phyloP scores from a whole-genome alignment of 2,797 vertebrate genomes.

The Apogon talboti region DNA sequence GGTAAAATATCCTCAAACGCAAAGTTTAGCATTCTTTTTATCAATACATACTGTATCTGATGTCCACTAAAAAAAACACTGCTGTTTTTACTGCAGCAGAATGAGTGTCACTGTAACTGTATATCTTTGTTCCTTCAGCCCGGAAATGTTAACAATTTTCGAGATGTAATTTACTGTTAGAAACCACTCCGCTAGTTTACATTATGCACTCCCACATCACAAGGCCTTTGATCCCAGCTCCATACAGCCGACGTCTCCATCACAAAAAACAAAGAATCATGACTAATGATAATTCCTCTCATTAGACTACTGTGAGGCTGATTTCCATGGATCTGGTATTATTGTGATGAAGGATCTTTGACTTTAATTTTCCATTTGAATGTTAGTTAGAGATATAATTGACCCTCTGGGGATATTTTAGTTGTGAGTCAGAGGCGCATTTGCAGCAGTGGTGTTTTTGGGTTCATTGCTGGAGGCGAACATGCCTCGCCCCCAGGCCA shows the following conservation, averaged over 20 bases:
- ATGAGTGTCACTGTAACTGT: background rate
- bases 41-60: too few species aligned
- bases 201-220: constrained; percentile 4
- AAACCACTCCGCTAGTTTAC: constrained; percentile 7
- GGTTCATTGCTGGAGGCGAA: constrained; percentile 64
- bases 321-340: constrained; percentile 22
- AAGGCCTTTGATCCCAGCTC: constrained; percentile 21
- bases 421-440: background rate
- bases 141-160: constrained; percentile 5
- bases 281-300: constrained; percentile 25
- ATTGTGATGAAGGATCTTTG: constrained; percentile 28
- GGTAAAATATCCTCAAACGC: too few species aligned
- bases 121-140: constrained; percentile 1
- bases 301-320: constrained; percentile 18
- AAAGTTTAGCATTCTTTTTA: too few species aligned
- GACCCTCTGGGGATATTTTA: constrained; percentile 54
- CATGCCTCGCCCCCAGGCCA: constrained; percentile 52
- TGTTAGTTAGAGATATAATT: constrained; percentile 45
- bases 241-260: constrained; percentile 4
- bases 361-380: constrained; percentile 34
- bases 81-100: background rate
- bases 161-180: background rate
- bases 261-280: constrained; percentile 27
- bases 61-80: background rate
- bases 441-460: constrained; percentile 29